phyloP scores from a whole-genome alignment of 2,797 vertebrate genomes.

The Megaceryle alcyon region DNA sequence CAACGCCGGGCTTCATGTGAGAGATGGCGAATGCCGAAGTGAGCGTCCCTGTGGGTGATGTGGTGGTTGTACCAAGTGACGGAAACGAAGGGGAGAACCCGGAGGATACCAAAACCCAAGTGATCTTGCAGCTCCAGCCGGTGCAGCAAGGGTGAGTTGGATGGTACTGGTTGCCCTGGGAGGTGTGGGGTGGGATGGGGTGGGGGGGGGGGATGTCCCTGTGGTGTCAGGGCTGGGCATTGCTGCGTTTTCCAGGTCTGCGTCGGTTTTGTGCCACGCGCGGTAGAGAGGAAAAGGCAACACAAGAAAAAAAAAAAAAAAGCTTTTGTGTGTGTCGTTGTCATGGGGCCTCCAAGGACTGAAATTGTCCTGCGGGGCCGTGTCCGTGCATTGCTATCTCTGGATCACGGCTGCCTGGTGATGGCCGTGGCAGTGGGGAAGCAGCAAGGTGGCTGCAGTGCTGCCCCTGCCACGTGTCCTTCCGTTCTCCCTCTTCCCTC shows the following conservation, averaged over 20 bases:
- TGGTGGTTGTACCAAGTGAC: slow-evolving; percentile 86
- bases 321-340: background rate
- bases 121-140: slow-evolving; percentile 90
- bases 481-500: background rate
- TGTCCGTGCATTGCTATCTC: rapidly evolving
- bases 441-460: rapidly evolving
- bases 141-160: slow-evolving; percentile 88
- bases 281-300: background rate
- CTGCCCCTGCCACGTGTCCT: background rate
- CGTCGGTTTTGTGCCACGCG: rapidly evolving
- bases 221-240: rapidly evolving
- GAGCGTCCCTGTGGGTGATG: slow-evolving; percentile 86
- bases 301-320: background rate
- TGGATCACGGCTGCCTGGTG: rapidly evolving
- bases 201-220: background rate
- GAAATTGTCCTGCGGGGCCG: background rate
- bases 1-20: slow-evolving; percentile 75
- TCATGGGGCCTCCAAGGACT: rapidly evolving
- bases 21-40: slow-evolving; percentile 91
- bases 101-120: slow-evolving; percentile 90
- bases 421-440: background rate
- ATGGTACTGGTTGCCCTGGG: background rate
- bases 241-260: background rate
- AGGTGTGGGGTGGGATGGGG: rapidly evolving
- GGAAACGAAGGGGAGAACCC: slow-evolving; percentile 84